Base-by-base conservation (phyloP, 2,113 vertebrate genomes). In the Serinus canaria region DNA sequence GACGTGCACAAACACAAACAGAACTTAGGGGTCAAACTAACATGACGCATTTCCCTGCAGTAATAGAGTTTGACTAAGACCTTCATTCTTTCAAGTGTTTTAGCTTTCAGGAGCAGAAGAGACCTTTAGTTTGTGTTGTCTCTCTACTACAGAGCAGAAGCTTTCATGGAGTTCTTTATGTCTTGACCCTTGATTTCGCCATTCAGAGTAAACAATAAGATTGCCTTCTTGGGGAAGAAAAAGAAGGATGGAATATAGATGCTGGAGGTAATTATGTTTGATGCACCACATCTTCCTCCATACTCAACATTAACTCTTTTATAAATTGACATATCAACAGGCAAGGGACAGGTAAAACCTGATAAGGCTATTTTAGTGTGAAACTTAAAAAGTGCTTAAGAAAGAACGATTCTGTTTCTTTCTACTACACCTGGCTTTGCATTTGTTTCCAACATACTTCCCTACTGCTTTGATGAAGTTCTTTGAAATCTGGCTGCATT, bases 41-140 rank as follows among this genome's bases (percentile, higher is more conserved):
- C 60, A 67, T 47, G 39, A 83, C 69, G 62, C 63, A 75, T 72
- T 88, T 93, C 44, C 28, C 72, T 52, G 47, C 33, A 83, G 47
- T 63, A 85, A 66, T 35, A 88, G 15, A 87, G 7, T 43, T 86
- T 74, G 82, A 83, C 47, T 80, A 50, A 83, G 46, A 83, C 56
- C 78, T 85, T 95, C 30, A 74, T 72, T 87, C 64, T 89, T 96
- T 95, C 72, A 92, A 90, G 35, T 91, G 50, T 64, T 33, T 73
- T 77, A 67, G 35, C n/a, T 70, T 91, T 83, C 83, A 89, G 59
- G 17, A 84, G 31, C 72, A 90, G 79, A 88, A 92, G 83, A 83
- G 27, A 86, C 17, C 35, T 72, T 87, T 82, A 74, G 11, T 53
- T 80, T 87, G 41, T 56, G n/a, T 78, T 72, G 27, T 58, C 52